Base-by-base conservation (phyloP, 2,888 invertebrate genomes). In the Anorthoa munda region DNA sequence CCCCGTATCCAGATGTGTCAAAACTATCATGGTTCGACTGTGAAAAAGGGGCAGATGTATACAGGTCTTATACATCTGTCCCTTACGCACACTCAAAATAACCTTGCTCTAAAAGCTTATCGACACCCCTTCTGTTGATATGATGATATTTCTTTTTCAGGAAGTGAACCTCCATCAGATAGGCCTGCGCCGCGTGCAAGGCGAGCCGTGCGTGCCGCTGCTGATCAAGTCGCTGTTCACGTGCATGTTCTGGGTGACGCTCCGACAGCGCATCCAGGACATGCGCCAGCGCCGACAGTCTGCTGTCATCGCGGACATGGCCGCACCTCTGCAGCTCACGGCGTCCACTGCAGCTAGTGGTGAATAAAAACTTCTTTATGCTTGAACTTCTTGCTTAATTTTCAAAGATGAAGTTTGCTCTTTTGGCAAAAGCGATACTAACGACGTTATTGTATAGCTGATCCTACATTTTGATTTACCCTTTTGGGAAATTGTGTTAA, bases 181-280 rank as follows among this genome's bases (percentile, higher is more conserved):
- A 82, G 99, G 99, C 0, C 97, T 99, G 79, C 97, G 97, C 45
- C 98, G 98, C 81, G 95, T 81, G 15, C 94, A 94, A 0, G 95
- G 97, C 77, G 97, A 97, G 86, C 97, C 98, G 4, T 98, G 97
- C 89, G 97, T 98, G 89, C 98, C 98, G 46, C 97, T 99, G 84
- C 95, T 98, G 63, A 97, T 98, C 60, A 98, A 98, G 97, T 98
- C 98, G 60, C 93, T 98, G 72, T 99, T 98, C 94, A 98, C 99
- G 66, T 97, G 98, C 73, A 98, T 99, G 98, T 99, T 99, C 95
- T 99, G 99, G 99, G 97, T 99, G 85, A 99, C 99, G 17, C 96
- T 99, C 92, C 97, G 99, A 17, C 99, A 99, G 93, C 98, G 98
- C 92, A 97, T 98, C 89, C 98, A 98, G 87, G 99, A 99, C 94